phyloP scores from a whole-genome alignment of 2,797 vertebrate species.

The Malacoctenus gilli region DNA sequence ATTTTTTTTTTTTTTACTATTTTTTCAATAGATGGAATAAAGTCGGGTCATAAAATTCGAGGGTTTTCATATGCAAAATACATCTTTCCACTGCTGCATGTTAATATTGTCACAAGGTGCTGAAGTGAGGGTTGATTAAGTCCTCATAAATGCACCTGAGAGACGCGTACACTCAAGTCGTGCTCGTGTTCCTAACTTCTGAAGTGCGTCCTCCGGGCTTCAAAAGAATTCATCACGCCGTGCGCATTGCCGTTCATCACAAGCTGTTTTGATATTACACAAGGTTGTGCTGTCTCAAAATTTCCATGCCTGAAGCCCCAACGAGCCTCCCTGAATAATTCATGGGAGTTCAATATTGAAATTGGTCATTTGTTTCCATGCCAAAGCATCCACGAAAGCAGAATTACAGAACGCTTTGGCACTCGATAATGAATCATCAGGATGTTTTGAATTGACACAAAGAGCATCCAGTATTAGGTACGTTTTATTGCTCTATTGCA shows the following conservation, averaged over 20 bases:
- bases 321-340: slow-evolving; percentile 67
- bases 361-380: slow-evolving; percentile 74
- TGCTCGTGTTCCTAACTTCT: slow-evolving; percentile 29
- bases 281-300: slow-evolving; percentile 59
- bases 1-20: slow-evolving; percentile 1
- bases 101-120: background rate
- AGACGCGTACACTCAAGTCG: slow-evolving; percentile 15
- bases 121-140: slow-evolving; percentile 3
- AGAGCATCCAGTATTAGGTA: slow-evolving; percentile 47
- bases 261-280: slow-evolving; percentile 63
- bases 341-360: slow-evolving; percentile 66
- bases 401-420: slow-evolving; percentile 61
- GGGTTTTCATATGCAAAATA: background rate
- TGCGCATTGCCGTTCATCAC: slow-evolving; percentile 52
- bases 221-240: slow-evolving; percentile 42
- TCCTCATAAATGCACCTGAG: slow-evolving; percentile 27
- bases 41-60: slow-evolving; percentile 2
- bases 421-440: slow-evolving; percentile 64
- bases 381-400: slow-evolving; percentile 55
- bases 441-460: slow-evolving; percentile 61
- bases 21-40: slow-evolving; percentile 11
- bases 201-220: slow-evolving; percentile 36
- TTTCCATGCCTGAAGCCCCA: slow-evolving; percentile 52
- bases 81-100: background rate
- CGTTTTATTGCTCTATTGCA: slow-evolving; percentile 40